phyloP scores from a whole-genome alignment of 1,140 invertebrate genomes.

The Atta cephalotes region DNA sequence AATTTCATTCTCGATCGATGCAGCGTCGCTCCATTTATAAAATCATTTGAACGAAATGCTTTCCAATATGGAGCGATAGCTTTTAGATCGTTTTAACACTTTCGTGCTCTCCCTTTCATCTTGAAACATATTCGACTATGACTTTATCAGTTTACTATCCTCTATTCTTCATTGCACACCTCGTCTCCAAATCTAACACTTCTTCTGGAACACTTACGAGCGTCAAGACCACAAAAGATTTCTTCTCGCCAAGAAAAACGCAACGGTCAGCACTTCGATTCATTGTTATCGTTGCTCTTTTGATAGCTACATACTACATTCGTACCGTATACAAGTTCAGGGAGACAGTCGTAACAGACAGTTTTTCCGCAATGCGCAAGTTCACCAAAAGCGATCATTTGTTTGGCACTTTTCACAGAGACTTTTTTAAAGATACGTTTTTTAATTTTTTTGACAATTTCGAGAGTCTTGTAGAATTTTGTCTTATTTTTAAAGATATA shows the following conservation, averaged over 20 bases:
- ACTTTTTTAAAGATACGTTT: too few relatives aligned
- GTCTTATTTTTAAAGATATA: not conserved
- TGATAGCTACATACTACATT: not conserved
- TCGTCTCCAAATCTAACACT: constrained; percentile 32
- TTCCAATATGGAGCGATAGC: constrained; percentile 10
- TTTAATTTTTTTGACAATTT: too few relatives aligned
- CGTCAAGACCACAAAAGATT: constrained; percentile 1
- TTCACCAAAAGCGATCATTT: not conserved
- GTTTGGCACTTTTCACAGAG: not conserved
- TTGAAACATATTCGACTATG: not conserved
- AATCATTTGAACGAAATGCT: constrained; percentile 30
- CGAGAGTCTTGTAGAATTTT: not conserved
- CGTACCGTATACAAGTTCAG: not conserved
- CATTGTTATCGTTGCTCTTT: constrained; percentile 46
- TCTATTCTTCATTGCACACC: constrained; percentile 32
- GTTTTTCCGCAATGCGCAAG: constrained; percentile 39
- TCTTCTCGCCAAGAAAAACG: constrained; percentile 30
- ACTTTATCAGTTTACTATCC: not conserved
- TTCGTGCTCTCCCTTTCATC: not conserved
- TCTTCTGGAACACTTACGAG: constrained; percentile 26
- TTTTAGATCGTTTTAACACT: constrained; percentile 25
- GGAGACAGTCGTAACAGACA: not conserved
- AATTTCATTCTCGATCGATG: constrained; percentile 31
- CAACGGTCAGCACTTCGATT: constrained; percentile 52
- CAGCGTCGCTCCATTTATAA: constrained; percentile 30